These are phyloP conservation scores for Mamestra brassicae DNA, from an alignment of 2,888 invertebrate species.

Conservation along the genomic window DNA sequence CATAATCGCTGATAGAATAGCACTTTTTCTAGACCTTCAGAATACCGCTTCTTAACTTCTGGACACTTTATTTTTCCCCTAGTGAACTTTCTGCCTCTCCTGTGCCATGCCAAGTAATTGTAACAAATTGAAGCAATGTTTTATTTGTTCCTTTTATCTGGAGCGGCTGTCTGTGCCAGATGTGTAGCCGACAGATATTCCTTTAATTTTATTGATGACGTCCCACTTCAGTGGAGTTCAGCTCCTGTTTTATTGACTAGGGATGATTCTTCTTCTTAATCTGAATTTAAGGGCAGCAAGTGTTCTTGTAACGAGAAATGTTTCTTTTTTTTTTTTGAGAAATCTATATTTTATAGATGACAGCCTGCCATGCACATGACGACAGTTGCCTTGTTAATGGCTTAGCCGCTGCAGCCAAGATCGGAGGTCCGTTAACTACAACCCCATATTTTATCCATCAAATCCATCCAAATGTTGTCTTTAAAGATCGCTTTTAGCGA, in stretches of 20 bases:
- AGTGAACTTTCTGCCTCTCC: conserved; percentile 29
- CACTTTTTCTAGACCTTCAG: background rate
- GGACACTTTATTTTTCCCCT: background rate
- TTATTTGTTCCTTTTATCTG: conserved; percentile 59
- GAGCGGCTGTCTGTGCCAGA: conserved; percentile 44
- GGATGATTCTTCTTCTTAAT: conserved; percentile 1
- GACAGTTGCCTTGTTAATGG: too few relatives aligned
- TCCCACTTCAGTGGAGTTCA: conserved; percentile 16
- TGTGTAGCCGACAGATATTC: conserved; percentile 54
- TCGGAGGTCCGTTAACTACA: too few relatives aligned
- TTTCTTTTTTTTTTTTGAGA: background rate
- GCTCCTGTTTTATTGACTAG: conserved; percentile 15
- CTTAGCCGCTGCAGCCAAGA: too few relatives aligned
- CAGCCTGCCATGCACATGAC: too few relatives aligned
- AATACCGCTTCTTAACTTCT: background rate
- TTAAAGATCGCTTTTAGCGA: too few relatives aligned
- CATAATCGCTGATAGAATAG: background rate
- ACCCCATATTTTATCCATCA: too few relatives aligned
- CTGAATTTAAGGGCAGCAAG: conserved; percentile 7
- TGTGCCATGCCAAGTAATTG: conserved; percentile 41
- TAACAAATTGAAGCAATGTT: conserved; percentile 64
- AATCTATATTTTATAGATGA: background rate
- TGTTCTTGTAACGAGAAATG: background rate
- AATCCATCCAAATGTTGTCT: too few relatives aligned
- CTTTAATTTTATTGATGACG: conserved; percentile 56